Evolutionary conservation across 92 coral and sea anemone species (phyloP).

Genomic region (Ricordea florida): DNA sequence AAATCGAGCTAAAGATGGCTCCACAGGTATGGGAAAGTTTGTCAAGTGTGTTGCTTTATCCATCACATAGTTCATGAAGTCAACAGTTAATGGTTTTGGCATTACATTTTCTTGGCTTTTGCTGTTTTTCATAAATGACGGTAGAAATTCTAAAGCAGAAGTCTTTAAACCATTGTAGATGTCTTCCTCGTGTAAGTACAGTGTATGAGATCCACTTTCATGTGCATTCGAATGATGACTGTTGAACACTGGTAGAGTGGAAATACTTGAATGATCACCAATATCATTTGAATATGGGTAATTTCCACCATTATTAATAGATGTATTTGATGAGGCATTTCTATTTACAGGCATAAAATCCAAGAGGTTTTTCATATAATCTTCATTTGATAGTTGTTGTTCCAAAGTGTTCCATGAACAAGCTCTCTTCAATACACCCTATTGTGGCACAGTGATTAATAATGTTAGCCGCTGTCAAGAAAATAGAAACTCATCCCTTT

Average conservation of each 20-base stretch:
- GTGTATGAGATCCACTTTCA: slow-evolving; percentile 48
- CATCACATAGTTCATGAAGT: slow-evolving; percentile 84
- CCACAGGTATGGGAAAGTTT: slow-evolving; percentile 78
- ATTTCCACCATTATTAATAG: not conserved
- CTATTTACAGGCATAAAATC: slow-evolving; percentile 31
- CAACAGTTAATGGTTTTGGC: slow-evolving; percentile 50
- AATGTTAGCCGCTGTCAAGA: too few relatives aligned
- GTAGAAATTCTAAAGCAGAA: slow-evolving; percentile 60
- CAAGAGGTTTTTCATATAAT: slow-evolving; percentile 66
- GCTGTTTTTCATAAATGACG: slow-evolving; percentile 44
- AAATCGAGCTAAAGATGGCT: slow-evolving; percentile 80
- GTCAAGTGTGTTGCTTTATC: slow-evolving; percentile 90
- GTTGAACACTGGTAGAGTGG: not conserved
- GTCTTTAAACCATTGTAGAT: slow-evolving; percentile 54
- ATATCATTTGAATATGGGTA: not conserved
- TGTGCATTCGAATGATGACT: not conserved
- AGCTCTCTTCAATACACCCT: slow-evolving; percentile 95
- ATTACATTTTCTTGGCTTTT: not conserved
- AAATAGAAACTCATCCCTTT: not conserved
- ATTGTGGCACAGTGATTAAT: too few relatives aligned
- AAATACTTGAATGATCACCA: not conserved
- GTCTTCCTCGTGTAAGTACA: slow-evolving; percentile 68
- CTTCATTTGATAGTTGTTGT: slow-evolving; percentile 67
- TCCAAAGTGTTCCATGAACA: slow-evolving; percentile 86
- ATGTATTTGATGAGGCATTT: not conserved